Conservation (phyloP, 2,113 vertebrate species). For the Puntigrus tetrazona region DNA sequence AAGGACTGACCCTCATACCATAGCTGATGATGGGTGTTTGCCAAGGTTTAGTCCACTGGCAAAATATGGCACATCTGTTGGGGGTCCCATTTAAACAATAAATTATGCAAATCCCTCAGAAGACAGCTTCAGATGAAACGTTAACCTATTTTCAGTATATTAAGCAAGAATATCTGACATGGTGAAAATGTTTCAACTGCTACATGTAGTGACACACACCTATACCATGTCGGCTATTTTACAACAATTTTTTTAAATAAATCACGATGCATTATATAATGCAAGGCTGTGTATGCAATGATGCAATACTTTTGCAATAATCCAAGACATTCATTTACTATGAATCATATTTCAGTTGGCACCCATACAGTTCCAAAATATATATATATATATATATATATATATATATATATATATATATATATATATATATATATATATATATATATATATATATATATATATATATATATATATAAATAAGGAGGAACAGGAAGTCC, state of each 20-base stretch:
- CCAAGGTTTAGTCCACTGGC: conserved; percentile 18
- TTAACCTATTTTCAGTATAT: not conserved
- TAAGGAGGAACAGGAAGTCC: conserved; percentile 29
- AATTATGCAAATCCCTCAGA: conserved; percentile 32
- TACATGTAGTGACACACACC: not conserved
- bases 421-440: too few species aligned
- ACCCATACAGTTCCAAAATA: not conserved
- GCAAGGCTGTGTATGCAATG: not conserved
- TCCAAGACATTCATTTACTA: not conserved
- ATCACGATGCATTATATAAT: not conserved
- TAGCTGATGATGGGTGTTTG: conserved; percentile 13
- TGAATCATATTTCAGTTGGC: not conserved
- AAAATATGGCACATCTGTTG: conserved; percentile 3
- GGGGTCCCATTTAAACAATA: conserved; percentile 23
- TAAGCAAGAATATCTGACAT: not conserved
- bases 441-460: too few species aligned
- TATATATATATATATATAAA: too few species aligned
- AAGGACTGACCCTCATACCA: conserved; percentile 19
- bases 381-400: too few species aligned
- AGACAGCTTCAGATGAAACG: not conserved
- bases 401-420: too few species aligned
- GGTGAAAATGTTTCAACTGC: not conserved
- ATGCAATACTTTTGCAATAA: not conserved
- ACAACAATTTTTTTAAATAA: not conserved
- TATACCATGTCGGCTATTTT: not conserved